Conservation (phyloP, 2,113 vertebrate genomes). For the Prionailurus viverrinus region DNA sequence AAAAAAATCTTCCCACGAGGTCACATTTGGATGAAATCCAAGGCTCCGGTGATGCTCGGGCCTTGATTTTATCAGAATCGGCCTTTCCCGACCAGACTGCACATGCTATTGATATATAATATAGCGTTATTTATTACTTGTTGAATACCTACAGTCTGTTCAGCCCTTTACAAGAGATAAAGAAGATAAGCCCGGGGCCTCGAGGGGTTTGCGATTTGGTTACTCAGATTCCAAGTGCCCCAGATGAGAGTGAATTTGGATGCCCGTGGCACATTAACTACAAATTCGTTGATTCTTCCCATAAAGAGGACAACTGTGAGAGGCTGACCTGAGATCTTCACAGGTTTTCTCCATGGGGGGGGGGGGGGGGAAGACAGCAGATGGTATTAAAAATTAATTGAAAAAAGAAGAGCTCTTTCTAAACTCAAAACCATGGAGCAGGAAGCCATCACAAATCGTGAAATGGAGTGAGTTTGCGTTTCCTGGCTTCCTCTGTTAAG, state of each 20-base stretch:
- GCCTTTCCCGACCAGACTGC: slow-evolving; percentile 60
- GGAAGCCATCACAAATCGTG: not conserved
- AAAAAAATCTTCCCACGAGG: slow-evolving; percentile 34
- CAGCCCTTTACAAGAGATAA: slow-evolving; percentile 73
- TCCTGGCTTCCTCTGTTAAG: not conserved
- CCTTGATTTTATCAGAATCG: slow-evolving; percentile 74
- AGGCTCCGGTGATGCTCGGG: slow-evolving; percentile 36
- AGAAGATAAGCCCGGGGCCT: slow-evolving; percentile 52
- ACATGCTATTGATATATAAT: slow-evolving; percentile 67
- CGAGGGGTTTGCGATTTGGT: not conserved
- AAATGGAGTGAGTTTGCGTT: not conserved
- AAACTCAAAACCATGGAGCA: not conserved
- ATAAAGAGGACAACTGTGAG: not conserved
- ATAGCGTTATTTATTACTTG: slow-evolving; percentile 77
- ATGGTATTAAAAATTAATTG: slow-evolving; percentile 30
- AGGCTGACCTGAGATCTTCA: not conserved
- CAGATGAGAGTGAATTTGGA: not conserved
- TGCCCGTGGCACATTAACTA: rapidly evolving
- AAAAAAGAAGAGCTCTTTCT: not conserved
- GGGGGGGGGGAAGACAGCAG: not conserved
- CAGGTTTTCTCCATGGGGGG: not conserved
- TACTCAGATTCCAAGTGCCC: not conserved
- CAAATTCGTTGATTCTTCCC: not conserved
- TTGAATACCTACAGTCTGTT: slow-evolving; percentile 72
- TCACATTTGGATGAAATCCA: slow-evolving; percentile 72